Evolutionary conservation across 2,888 invertebrate species (phyloP).

Genomic region (Monopis laevigella): DNA sequence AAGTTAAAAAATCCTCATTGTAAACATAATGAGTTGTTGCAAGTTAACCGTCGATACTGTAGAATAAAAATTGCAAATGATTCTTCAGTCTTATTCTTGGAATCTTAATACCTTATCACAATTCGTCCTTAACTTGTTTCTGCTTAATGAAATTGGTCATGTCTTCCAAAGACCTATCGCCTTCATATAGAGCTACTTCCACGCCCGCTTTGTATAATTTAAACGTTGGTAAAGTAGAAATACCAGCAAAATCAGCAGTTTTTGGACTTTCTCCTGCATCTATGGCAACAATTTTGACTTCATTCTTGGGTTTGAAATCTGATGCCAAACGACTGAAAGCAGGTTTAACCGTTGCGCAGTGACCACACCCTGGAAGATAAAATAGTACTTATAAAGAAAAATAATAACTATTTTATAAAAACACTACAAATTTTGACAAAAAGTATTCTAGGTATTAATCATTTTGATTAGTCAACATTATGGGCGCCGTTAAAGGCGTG

Average conservation of each 20-base stretch:
- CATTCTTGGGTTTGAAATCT: slow-evolving; percentile 43
- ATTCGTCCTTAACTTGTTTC: slow-evolving; percentile 42
- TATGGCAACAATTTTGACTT: slow-evolving; percentile 47
- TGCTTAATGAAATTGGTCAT: slow-evolving; percentile 60
- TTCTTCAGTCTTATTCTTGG: too few species aligned
- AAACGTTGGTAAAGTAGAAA: slow-evolving; percentile 75
- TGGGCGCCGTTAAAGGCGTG: too few species aligned
- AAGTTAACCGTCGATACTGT: too few species aligned
- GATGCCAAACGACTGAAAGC: slow-evolving; percentile 69
- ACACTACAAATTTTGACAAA: too few species aligned
- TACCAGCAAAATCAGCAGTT: slow-evolving; percentile 66
- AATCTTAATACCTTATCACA: slow-evolving; percentile 42
- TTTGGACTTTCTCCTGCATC: slow-evolving; percentile 73
- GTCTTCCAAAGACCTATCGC: slow-evolving; percentile 62
- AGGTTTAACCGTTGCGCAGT: slow-evolving; percentile 75
- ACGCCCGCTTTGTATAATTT: slow-evolving; percentile 68
- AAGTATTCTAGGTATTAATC: too few species aligned
- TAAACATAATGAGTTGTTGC: too few species aligned
- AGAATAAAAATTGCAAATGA: too few species aligned
- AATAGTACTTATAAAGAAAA: neutral
- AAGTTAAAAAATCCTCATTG: too few species aligned
- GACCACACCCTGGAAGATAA: slow-evolving; percentile 72
- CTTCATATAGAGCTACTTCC: slow-evolving; percentile 62
- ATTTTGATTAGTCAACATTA: too few species aligned
- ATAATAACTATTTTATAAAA: too few species aligned